A percentile compares a stretch with the other conserved stretches of the same genome.
Conservation (phyloP, 2,888 invertebrate species). For the Nysson spinosus region DNA sequence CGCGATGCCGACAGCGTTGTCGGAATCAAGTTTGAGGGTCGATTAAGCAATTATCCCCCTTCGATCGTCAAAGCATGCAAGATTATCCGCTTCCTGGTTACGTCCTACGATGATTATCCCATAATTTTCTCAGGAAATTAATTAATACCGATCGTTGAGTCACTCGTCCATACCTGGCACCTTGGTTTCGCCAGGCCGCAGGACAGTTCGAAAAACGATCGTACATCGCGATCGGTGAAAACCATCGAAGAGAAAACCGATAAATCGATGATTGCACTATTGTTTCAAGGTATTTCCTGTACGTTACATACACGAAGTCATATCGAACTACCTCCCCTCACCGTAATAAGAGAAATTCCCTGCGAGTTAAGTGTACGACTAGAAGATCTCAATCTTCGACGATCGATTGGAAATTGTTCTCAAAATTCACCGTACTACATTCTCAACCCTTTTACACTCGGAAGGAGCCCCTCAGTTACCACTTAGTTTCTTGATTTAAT, state of each 20-base stretch:
- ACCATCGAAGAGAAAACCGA: constrained; percentile 29
- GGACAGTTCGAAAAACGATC: constrained; percentile 15
- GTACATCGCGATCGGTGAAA: background rate
- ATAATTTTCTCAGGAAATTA: constrained; percentile 52
- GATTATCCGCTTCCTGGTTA: constrained; percentile 60
- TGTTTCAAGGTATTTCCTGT: constrained; percentile 25
- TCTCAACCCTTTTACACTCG: too few species aligned
- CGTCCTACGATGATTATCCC: constrained; percentile 45
- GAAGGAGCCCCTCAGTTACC: too few species aligned
- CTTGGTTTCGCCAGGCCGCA: constrained; percentile 25
- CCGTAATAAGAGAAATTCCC: too few species aligned
- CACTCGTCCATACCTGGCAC: constrained; percentile 5
- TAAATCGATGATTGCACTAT: constrained; percentile 38
- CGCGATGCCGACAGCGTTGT: constrained; percentile 24
- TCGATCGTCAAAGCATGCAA: constrained; percentile 22
- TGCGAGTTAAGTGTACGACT: too few species aligned
- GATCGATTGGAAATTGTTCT: too few species aligned
- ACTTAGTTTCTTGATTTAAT: too few species aligned
- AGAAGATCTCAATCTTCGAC: too few species aligned
- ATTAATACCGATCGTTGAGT: constrained; percentile 50
- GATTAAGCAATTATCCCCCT: constrained; percentile 59
- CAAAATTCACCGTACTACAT: too few species aligned
- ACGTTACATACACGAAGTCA: background rate
- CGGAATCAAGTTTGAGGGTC: constrained; percentile 43
- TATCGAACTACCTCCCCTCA: too few species aligned